Conservation (phyloP, 1,140 invertebrate genomes). For the Campodea augens region DNA sequence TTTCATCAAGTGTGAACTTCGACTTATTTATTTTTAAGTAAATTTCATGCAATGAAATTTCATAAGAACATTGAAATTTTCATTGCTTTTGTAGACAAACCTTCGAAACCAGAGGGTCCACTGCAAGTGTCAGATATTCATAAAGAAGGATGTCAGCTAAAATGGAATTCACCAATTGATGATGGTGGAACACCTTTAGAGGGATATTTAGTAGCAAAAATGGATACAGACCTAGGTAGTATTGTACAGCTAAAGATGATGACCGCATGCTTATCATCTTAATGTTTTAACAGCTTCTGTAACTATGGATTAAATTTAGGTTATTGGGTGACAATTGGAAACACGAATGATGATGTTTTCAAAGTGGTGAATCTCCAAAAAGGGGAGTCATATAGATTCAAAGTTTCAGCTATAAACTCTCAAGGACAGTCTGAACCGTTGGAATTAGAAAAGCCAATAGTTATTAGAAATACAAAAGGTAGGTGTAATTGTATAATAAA, state of each 20-base stretch:
- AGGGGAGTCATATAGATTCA: conserved; percentile 90
- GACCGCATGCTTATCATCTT: too few relatives aligned
- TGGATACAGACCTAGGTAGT: conserved; percentile 57
- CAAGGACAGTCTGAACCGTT: conserved; percentile 88
- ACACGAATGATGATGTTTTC: conserved; percentile 59
- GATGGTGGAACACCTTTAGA: conserved; percentile 84
- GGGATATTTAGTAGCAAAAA: conserved; percentile 79
- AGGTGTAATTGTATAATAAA: too few relatives aligned
- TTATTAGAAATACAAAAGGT: conserved; percentile 97
- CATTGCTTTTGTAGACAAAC: conserved; percentile 48
- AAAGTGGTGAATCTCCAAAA: conserved; percentile 67
- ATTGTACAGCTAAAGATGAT: too few relatives aligned
- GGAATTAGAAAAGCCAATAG: conserved; percentile 64
- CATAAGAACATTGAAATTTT: too few relatives aligned
- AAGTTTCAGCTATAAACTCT: conserved; percentile 84
- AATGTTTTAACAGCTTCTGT: too few relatives aligned
- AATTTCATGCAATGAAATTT: too few relatives aligned
- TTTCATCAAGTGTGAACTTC: too few relatives aligned
- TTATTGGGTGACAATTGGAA: conserved; percentile 62
- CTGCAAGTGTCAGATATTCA: conserved; percentile 81
- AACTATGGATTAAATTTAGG: too few relatives aligned
- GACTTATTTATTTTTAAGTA: too few relatives aligned
- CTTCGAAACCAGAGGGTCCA: conserved; percentile 76
- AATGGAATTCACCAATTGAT: conserved; percentile 82
- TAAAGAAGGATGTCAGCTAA: conserved; percentile 77